Evolutionary conservation across 1,140 invertebrate genomes (phyloP), one percentile per base, ranked within the genome.

Genomic region (Drosophila prosaltans): DNA sequence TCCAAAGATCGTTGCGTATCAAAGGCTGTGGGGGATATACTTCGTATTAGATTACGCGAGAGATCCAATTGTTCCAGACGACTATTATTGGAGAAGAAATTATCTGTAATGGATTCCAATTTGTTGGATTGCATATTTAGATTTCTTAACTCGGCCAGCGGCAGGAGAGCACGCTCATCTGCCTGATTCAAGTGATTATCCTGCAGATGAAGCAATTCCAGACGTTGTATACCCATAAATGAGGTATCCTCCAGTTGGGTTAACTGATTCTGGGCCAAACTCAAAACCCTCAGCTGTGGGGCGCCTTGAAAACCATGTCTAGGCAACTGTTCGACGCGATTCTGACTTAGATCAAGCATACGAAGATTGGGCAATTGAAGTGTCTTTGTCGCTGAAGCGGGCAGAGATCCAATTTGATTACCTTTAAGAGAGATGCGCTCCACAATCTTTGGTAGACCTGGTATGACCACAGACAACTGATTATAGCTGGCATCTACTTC

Each of bases 401-500:
- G 95, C 5, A 97, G 89, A 1, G 90, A 92, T 0, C 94, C 93
- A 26, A 98, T 95, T 72, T 95, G 94, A 91, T 98, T 98, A 75
- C 94, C 94, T 39, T 95, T 92, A 78, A 97, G 90, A 82, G 95
- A 94, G n/a, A 98, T 92, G 73, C 96, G 94, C 91, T 98, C 97
- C 54, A 98, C 92, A 54, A 95, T 96, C 72, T 94, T 93, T 0
- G 96, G 96, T 16, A 97, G 89, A 10, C 95, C 96, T 11, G 95
- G 94, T 4, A 96, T 94, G 58, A 97, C 94, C 80, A 95, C 94
- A 5, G 94, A 90, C 21, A 98, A 84, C 72, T 95, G 93, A 92
- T 98, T 98, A 80, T 94, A 94, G 74, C 96, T 96, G 3, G 96
- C 92, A 84, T 97, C 96, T 21, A 98, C 89, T 91, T 97, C 96